Percentiles rank a stretch among this genome's conserved stretches.
Evolutionary conservation across 2,888 invertebrate species (phyloP).

Genomic region (Malacosoma neustria): DNA sequence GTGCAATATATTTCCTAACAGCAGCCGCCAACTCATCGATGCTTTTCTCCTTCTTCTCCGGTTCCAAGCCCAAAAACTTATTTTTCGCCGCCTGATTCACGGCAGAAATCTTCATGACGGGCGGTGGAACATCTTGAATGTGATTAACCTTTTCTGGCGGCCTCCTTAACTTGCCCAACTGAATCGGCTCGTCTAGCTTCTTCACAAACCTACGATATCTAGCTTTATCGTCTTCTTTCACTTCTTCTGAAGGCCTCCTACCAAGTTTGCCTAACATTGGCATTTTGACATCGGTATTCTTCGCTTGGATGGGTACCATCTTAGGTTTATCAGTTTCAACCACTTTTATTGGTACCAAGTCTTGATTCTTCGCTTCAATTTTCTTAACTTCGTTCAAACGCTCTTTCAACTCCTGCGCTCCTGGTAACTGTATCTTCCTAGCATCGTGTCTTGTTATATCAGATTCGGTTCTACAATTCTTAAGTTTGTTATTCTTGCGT

Average conservation of each 20-base stretch:
- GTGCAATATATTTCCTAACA: slow-evolving; percentile 62
- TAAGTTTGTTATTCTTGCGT: slow-evolving; percentile 57
- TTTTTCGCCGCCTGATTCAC: slow-evolving; percentile 59
- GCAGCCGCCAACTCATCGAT: slow-evolving; percentile 58
- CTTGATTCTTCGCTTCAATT: background rate
- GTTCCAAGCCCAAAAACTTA: slow-evolving; percentile 58
- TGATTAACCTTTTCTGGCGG: slow-evolving; percentile 38
- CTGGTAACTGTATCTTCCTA: slow-evolving; percentile 29
- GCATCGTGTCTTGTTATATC: slow-evolving; percentile 49
- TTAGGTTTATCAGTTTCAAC: slow-evolving; percentile 39
- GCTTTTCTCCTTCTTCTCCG: slow-evolving; percentile 46
- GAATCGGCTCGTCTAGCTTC: slow-evolving; percentile 54
- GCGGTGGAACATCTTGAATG: slow-evolving; percentile 34
- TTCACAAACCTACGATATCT: slow-evolving; percentile 41
- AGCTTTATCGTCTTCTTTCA: slow-evolving; percentile 44
- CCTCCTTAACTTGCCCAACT: slow-evolving; percentile 50
- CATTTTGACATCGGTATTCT: slow-evolving; percentile 43
- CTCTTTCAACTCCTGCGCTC: slow-evolving; percentile 36
- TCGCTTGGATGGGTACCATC: slow-evolving; percentile 43
- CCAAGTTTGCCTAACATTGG: slow-evolving; percentile 54
- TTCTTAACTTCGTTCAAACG: slow-evolving; percentile 20
- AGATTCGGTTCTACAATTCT: slow-evolving; percentile 60
- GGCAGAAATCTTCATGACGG: slow-evolving; percentile 48
- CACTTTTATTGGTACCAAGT: slow-evolving; percentile 22
- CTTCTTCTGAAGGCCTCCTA: slow-evolving; percentile 45